Percentiles rank a stretch among this genome's conserved stretches.
These are phyloP conservation scores for Zoanthus gigantus DNA, from an alignment of 92 coral and sea anemone species.

Conservation along the genomic window DNA sequence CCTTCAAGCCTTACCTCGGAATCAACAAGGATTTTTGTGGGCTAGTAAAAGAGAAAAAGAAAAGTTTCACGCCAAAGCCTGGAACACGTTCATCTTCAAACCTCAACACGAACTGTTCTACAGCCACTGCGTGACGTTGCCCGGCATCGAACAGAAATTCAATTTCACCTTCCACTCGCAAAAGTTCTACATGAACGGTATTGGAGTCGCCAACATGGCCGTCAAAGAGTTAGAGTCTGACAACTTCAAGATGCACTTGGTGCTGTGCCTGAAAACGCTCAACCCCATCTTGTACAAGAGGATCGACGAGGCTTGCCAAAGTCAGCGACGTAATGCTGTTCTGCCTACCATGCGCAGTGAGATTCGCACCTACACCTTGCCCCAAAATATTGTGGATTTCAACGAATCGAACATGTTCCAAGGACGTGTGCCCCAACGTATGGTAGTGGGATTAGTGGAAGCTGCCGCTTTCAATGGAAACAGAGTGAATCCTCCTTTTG, in stretches of 20 bases:
- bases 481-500: neutral
- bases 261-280: neutral
- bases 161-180: neutral
- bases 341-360: too few relatives aligned
- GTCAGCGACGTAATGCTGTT: too few relatives aligned
- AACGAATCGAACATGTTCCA: neutral
- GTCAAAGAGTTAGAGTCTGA: neutral
- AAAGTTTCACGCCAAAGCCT: too few relatives aligned
- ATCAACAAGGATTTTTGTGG: too few relatives aligned
- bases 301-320: neutral
- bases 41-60: too few relatives aligned
- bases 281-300: neutral
- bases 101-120: too few relatives aligned
- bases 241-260: too few relatives aligned
- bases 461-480: constrained; percentile 3
- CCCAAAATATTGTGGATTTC: too few relatives aligned
- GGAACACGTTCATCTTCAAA: neutral
- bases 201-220: too few relatives aligned
- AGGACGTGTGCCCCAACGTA: neutral
- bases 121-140: neutral
- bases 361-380: too few relatives aligned
- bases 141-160: constrained; percentile 14
- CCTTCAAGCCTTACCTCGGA: too few relatives aligned
- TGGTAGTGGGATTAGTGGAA: constrained; percentile 7
- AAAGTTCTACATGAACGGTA: too few relatives aligned